phyloP scores from a whole-genome alignment of 2,797 vertebrate genomes.

The Tokudaia tokunoshimensis region DNA sequence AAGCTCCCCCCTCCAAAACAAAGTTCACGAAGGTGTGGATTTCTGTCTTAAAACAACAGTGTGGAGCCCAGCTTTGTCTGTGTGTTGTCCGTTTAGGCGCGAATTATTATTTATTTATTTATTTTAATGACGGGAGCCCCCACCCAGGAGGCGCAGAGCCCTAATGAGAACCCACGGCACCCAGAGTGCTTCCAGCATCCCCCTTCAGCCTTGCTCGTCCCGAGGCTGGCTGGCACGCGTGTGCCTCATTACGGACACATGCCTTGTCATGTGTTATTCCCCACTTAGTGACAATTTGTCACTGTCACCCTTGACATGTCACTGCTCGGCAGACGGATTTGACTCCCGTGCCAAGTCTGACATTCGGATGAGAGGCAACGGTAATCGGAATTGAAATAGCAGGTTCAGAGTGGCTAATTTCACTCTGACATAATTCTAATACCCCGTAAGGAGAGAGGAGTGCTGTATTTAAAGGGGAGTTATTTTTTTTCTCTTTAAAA shows the following conservation, averaged over 20 bases:
- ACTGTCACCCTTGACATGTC: constrained; percentile 91
- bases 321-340: constrained; percentile 88
- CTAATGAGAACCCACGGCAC: constrained; percentile 85
- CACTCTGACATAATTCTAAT: constrained; percentile 85
- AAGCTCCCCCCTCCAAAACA: neutral
- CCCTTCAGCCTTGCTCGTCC: constrained; percentile 84
- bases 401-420: constrained; percentile 87
- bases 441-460: constrained; percentile 80
- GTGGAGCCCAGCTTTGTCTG: constrained; percentile 71
- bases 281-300: constrained; percentile 92
- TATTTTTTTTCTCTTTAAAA: constrained; percentile 55
- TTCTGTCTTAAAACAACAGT: neutral
- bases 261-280: constrained; percentile 88
- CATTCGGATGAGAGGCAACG: constrained; percentile 88
- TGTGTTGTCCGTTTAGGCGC: constrained; percentile 58
- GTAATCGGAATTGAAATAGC: constrained; percentile 89
- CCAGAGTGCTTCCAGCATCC: constrained; percentile 81
- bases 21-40: neutral
- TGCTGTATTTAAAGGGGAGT: constrained; percentile 79
- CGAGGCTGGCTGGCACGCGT: constrained; percentile 82
- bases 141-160: constrained; percentile 73
- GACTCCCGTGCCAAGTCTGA: constrained; percentile 88
- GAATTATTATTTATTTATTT: constrained; percentile 68
- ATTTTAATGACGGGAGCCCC: constrained; percentile 82
- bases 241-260: constrained; percentile 89